Percentiles rank a stretch among this genome's conserved stretches.
Conservation (phyloP, 2,888 invertebrate species). For the Hypolimnas misippus region DNA sequence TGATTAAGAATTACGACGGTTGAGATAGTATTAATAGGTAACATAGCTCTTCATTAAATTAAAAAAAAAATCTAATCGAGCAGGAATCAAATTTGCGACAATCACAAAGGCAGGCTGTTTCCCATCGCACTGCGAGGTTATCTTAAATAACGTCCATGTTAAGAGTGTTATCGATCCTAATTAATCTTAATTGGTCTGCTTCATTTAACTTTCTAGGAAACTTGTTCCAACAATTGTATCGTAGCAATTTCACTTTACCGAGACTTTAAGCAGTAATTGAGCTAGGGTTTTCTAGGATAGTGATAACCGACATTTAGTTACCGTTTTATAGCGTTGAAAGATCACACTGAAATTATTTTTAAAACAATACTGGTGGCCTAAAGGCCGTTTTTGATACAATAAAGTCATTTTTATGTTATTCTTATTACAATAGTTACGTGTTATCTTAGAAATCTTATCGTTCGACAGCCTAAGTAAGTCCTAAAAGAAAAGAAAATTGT, state of each 20-base stretch:
- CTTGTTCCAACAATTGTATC: neutral
- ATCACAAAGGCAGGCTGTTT: neutral
- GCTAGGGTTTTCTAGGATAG: no score
- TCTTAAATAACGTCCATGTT: slow-evolving; percentile 6
- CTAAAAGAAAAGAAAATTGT: neutral
- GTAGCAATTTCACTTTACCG: slow-evolving; percentile 2
- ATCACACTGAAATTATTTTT: no score
- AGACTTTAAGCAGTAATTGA: slow-evolving; percentile 4
- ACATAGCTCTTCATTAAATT: neutral
- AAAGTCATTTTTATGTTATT: no score
- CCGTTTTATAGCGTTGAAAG: no score
- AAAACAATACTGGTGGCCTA: no score
- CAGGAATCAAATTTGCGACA: neutral
- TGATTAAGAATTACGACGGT: no score
- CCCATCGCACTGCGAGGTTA: neutral
- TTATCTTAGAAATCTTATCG: no score
- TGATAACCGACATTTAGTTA: no score
- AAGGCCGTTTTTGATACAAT: no score
- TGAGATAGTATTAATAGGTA: neutral
- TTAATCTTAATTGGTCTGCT: slow-evolving; percentile 10
- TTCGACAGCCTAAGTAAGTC: neutral
- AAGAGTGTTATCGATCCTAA: slow-evolving; percentile 3
- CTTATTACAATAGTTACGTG: no score
- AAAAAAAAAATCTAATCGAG: neutral
- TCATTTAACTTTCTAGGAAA: slow-evolving; percentile 13